Evolutionary conservation across 2,797 vertebrate genomes (phyloP).

Genomic region (Etheostoma nigrum): DNA sequence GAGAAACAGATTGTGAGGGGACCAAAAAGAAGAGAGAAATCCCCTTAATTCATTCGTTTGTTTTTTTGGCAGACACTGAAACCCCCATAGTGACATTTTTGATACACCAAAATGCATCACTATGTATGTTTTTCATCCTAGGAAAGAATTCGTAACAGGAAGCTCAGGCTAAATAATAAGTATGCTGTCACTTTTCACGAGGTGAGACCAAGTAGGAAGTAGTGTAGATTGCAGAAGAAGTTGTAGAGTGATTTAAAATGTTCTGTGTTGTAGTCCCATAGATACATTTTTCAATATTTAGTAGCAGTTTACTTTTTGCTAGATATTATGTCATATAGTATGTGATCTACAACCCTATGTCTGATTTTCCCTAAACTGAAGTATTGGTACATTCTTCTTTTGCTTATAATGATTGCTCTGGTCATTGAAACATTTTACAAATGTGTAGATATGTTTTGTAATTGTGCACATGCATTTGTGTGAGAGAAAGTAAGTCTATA

Average conservation of each 20-base stretch:
- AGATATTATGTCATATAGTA: not conserved
- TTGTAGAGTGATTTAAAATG: slow-evolving; percentile 30
- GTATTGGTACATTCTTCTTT: not conserved
- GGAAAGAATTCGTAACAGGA: slow-evolving; percentile 83
- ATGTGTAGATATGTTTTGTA: not conserved
- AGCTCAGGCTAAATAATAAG: slow-evolving; percentile 83
- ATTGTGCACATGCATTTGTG: not conserved
- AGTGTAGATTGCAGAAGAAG: slow-evolving; percentile 33
- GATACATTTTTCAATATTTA: not conserved
- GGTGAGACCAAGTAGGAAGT: slow-evolving; percentile 77
- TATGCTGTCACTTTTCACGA: slow-evolving; percentile 84
- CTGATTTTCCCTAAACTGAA: not conserved
- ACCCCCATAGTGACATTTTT: not conserved
- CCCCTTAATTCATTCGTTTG: not conserved
- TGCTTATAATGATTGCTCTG: not conserved
- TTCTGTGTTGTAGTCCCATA: slow-evolving; percentile 21
- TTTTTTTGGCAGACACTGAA: not conserved
- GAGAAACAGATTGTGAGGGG: too few species aligned
- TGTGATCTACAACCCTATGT: slow-evolving; percentile 4
- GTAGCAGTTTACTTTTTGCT: slow-evolving; percentile 1
- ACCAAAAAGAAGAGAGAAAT: too few species aligned
- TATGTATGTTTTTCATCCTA: slow-evolving; percentile 68
- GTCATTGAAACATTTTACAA: not conserved
- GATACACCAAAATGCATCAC: slow-evolving; percentile 11
- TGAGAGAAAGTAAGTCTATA: not conserved